A percentile compares a stretch with the other conserved stretches of the same genome.
phyloP scores from a whole-genome alignment of 2,888 invertebrate species.

The Xestia ashworthii region DNA sequence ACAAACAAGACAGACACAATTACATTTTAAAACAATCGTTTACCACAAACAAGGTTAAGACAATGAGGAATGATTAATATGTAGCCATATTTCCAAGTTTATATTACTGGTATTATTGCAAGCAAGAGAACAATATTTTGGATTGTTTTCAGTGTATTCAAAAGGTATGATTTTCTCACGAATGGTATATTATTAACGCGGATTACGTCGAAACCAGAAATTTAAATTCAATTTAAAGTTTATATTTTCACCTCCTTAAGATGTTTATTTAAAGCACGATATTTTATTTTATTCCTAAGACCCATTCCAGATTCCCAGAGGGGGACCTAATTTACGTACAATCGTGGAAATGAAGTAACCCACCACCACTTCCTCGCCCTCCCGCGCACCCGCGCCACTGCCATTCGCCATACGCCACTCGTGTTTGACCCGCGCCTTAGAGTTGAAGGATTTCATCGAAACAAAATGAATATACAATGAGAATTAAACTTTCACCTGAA shows the following conservation, averaged over 20 bases:
- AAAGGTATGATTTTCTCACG: constrained; percentile 15
- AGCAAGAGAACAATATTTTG: constrained; percentile 21
- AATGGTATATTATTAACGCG: not conserved
- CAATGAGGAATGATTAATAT: constrained; percentile 37
- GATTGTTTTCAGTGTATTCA: not conserved
- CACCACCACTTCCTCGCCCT: too few species aligned
- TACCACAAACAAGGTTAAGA: constrained; percentile 32
- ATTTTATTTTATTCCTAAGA: too few species aligned
- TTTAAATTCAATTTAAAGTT: not conserved
- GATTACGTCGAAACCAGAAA: not conserved
- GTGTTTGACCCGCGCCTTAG: too few species aligned
- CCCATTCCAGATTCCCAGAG: too few species aligned
- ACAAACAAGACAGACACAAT: constrained; percentile 21
- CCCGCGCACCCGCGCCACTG: too few species aligned
- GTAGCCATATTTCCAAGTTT: constrained; percentile 38
- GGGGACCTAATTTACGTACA: too few species aligned
- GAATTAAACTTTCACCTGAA: too few species aligned
- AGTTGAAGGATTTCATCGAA: too few species aligned
- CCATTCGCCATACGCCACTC: too few species aligned
- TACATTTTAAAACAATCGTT: constrained; percentile 39
- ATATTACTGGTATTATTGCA: constrained; percentile 24
- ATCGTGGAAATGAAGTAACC: too few species aligned
- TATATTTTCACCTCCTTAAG: not conserved
- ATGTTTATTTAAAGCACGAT: not conserved
- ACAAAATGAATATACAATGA: too few species aligned